These are phyloP conservation scores for Petrocephalus sullivani DNA, from an alignment of 2,797 vertebrate species.

Conservation along the genomic window DNA sequence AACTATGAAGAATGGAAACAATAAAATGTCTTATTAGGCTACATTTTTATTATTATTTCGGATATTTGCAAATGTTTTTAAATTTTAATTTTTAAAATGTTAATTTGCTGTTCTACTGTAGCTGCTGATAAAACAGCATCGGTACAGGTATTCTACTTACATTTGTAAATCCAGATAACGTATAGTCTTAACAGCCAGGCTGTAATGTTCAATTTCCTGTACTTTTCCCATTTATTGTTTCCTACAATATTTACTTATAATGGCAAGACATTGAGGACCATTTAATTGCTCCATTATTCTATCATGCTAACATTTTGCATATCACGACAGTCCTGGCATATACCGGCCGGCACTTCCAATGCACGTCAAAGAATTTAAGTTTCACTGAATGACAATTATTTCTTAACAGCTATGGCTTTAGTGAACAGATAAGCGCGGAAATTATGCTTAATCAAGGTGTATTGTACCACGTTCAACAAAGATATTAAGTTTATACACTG, in stretches of 20 bases:
- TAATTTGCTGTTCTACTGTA: neutral
- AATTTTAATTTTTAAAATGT: neutral
- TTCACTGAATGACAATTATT: neutral
- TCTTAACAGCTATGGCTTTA: neutral
- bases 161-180: neutral
- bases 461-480: neutral
- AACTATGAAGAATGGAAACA: neutral
- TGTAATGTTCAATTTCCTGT: neutral
- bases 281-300: neutral
- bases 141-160: neutral
- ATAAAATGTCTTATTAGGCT: neutral
- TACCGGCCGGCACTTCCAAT: neutral
- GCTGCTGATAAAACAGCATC: neutral
- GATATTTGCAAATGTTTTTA: neutral
- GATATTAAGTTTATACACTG: neutral
- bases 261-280: neutral
- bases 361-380: neutral
- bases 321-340: neutral
- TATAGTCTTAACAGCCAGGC: neutral
- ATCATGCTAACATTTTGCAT: neutral
- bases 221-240: neutral
- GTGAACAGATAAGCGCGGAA: neutral
- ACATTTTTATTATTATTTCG: neutral
- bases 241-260: neutral
- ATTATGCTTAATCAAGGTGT: neutral